A percentile compares a stretch with the other conserved stretches of the same genome.
phyloP scores from a whole-genome alignment of 1,140 invertebrate genomes.

The Paraescarpia echinospica region DNA sequence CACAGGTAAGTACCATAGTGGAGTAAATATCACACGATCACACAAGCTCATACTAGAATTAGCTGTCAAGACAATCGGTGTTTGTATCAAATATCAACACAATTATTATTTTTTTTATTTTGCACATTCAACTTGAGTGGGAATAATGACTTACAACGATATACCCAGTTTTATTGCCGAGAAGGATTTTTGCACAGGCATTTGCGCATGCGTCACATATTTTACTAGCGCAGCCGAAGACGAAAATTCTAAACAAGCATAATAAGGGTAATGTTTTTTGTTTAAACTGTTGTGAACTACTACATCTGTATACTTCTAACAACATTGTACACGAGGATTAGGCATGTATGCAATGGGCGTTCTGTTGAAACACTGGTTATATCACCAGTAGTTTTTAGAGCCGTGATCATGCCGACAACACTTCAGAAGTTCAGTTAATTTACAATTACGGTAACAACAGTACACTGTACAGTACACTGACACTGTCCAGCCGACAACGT shows the following conservation, averaged over 20 bases:
- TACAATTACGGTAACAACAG: too few species aligned
- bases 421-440: too few species aligned
- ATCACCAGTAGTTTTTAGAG: background rate
- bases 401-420: background rate
- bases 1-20: too few species aligned
- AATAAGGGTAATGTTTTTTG: background rate
- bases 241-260: background rate
- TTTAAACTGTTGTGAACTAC: background rate
- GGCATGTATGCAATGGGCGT: background rate
- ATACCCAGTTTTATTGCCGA: background rate
- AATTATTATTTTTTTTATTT: too few species aligned
- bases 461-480: too few species aligned
- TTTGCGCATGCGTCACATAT: background rate
- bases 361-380: background rate
- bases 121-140: too few species aligned
- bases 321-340: background rate
- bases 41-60: too few species aligned
- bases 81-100: too few species aligned
- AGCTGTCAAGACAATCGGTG: too few species aligned
- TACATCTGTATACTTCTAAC: background rate
- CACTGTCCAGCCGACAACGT: too few species aligned
- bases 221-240: background rate
- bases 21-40: too few species aligned
- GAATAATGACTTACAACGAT: background rate
- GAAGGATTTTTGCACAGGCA: background rate